These are phyloP conservation scores for Polyommatus icarus DNA, from an alignment of 2,888 invertebrate genomes.

Conservation along the genomic window DNA sequence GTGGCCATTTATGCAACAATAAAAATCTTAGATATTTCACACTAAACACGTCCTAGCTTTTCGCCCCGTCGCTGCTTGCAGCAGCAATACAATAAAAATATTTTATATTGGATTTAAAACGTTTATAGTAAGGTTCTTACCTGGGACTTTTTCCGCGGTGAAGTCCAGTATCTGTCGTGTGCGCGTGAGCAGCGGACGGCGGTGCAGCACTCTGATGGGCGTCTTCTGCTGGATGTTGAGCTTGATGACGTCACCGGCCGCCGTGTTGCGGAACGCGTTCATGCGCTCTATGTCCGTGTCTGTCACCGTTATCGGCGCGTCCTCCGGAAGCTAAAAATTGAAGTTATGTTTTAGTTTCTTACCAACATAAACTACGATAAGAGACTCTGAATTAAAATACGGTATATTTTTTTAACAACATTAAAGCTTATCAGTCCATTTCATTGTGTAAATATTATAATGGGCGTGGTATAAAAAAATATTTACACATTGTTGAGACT, in stretches of 20 bases:
- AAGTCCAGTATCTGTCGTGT: constrained; percentile 82
- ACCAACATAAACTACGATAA: too few species aligned
- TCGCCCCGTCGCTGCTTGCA: too few species aligned
- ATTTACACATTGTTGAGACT: too few species aligned
- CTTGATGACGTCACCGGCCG: constrained; percentile 51
- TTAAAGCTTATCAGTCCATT: too few species aligned
- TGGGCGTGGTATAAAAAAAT: too few species aligned
- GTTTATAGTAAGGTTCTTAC: constrained; percentile 43
- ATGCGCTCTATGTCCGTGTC: constrained; percentile 75
- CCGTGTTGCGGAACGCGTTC: constrained; percentile 59
- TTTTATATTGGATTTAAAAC: background rate
- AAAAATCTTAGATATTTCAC: too few species aligned
- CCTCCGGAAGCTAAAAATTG: constrained; percentile 30
- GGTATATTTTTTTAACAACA: too few species aligned
- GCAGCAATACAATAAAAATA: too few species aligned
- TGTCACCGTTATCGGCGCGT: constrained; percentile 54
- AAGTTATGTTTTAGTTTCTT: background rate
- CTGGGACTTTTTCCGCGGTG: constrained; percentile 76
- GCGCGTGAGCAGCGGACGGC: constrained; percentile 87
- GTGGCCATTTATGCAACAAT: too few species aligned
- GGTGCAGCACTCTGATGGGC: constrained; percentile 93
- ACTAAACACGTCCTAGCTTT: too few species aligned
- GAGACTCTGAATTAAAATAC: too few species aligned
- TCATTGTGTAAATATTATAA: too few species aligned
- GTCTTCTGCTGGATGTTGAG: constrained; percentile 89